These are phyloP conservation scores for Parnassius smintheus DNA, from an alignment of 2,888 invertebrate species.

Conservation along the genomic window DNA sequence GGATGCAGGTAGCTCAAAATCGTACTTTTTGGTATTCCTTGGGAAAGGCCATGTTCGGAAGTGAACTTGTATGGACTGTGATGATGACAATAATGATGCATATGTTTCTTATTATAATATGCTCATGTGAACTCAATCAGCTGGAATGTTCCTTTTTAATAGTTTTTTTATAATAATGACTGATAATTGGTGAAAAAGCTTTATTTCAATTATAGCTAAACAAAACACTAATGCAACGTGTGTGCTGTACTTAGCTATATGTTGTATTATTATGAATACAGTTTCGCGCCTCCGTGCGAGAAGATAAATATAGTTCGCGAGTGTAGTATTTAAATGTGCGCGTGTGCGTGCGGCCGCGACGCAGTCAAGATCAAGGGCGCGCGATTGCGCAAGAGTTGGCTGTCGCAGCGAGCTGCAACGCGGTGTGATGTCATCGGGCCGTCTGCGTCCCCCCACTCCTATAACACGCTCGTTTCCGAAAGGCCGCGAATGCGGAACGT, in stretches of 20 bases:
- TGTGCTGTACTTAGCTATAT: slow-evolving; percentile 4
- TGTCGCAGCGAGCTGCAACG: slow-evolving; percentile 69
- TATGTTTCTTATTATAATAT: no score
- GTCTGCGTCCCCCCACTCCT: slow-evolving; percentile 55
- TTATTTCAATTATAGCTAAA: neutral
- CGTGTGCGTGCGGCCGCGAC: slow-evolving; percentile 74
- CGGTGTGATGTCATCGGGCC: slow-evolving; percentile 73
- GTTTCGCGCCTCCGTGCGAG: slow-evolving; percentile 69
- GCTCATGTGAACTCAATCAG: no score
- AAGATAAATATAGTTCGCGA: slow-evolving; percentile 70
- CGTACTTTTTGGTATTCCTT: no score
- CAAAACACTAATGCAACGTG: neutral
- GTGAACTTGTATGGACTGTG: no score
- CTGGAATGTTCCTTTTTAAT: no score
- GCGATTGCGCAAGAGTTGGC: slow-evolving; percentile 79
- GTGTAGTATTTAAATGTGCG: slow-evolving; percentile 60
- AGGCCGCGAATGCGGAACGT: slow-evolving; percentile 69
- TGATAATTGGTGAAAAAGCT: no score
- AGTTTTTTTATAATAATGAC: no score
- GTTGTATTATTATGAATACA: slow-evolving; percentile 56
- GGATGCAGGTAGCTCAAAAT: no score
- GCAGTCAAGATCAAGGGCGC: slow-evolving; percentile 82
- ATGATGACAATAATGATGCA: no score
- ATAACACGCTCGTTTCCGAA: slow-evolving; percentile 46
- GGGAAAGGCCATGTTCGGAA: no score